These are phyloP conservation scores for Sebastes oblongus DNA, from an alignment of 2,797 vertebrate genomes.

Conservation along the genomic window DNA sequence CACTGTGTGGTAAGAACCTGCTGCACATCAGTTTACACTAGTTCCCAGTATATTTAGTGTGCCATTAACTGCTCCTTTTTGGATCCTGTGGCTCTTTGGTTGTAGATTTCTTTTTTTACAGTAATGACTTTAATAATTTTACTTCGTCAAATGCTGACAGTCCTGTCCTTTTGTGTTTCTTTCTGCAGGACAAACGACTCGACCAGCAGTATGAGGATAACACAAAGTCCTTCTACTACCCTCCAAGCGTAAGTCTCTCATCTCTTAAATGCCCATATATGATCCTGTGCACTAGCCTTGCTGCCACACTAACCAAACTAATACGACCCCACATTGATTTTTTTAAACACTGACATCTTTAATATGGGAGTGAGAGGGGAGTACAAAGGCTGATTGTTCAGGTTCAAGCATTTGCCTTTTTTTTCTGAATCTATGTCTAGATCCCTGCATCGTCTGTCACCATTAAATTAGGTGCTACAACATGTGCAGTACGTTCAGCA, in stretches of 20 bases:
- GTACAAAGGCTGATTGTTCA: background rate
- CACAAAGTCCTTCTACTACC: slow-evolving; percentile 86
- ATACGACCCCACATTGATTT: slow-evolving; percentile 1
- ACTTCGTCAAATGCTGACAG: background rate
- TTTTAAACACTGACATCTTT: slow-evolving; percentile 37
- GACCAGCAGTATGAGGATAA: slow-evolving; percentile 94
- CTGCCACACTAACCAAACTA: slow-evolving; percentile 63
- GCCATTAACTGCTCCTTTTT: background rate
- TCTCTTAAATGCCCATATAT: background rate
- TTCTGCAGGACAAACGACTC: slow-evolving; percentile 92
- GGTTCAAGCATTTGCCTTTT: background rate
- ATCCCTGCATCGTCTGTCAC: background rate
- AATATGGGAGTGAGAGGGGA: background rate
- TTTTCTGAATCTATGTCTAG: background rate
- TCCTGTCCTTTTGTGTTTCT: background rate
- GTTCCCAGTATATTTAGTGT: background rate
- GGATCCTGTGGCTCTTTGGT: background rate
- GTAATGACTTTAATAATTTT: background rate
- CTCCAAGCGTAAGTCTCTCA: slow-evolving; percentile 88
- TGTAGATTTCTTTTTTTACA: background rate
- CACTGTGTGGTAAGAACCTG: slow-evolving; percentile 92
- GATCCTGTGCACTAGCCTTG: slow-evolving; percentile 30
- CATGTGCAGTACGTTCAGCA: background rate
- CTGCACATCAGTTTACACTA: background rate
- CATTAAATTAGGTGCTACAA: background rate